Base-by-base conservation (phyloP, 2,888 invertebrate genomes). In the Saturnia japonica region DNA sequence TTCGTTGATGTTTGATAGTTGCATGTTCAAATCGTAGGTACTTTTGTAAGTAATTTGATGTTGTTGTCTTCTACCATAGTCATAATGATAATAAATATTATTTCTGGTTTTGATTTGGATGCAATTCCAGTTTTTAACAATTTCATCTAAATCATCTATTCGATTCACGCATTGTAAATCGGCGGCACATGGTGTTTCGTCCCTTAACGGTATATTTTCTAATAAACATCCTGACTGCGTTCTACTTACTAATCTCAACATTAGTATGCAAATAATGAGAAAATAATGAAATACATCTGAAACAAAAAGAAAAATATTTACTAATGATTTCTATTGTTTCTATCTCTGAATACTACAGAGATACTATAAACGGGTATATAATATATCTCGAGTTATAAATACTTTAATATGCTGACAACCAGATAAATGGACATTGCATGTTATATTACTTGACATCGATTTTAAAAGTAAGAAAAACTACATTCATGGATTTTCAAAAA, bases 101-200 rank as follows among this genome's bases (percentile, higher is more conserved):
- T 40, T 54, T 25, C 22, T 67, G 12, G 54, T 64, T 22, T 40
- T n/a, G 12, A 57, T 64, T 22, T 40, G 40, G 40, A 64, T 70
- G 28, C 70, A 70, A 3, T 54, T 54, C 70, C 70, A 70, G 25
- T 25, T 28, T 19, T 42, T 57, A 7, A 70, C 67, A 11, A 70
- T 22, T 14, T 1, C 42, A 9, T 54, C 47, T 3, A 70, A 67
- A 22, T 54, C 54, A 40, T 8, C 25, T 34, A 70, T 67, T 19
- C 4, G 12, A 1, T 40, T 40, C n/a, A n/a, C 9, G 64, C 64
- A 64, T n/a, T 64, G 40, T 25, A 64, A 40, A 19, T 64, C 64
- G 16, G 64, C 64, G 40, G n/a, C 40, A 40, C 64, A 64, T 11
- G 2, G 8, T 64, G 14, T 25, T 12, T 12, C 40, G n/a, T 64